A percentile compares a stretch with the other conserved stretches of the same genome.
Conservation (phyloP, 2,888 invertebrate genomes). For the Nemotelus pantherinus region DNA sequence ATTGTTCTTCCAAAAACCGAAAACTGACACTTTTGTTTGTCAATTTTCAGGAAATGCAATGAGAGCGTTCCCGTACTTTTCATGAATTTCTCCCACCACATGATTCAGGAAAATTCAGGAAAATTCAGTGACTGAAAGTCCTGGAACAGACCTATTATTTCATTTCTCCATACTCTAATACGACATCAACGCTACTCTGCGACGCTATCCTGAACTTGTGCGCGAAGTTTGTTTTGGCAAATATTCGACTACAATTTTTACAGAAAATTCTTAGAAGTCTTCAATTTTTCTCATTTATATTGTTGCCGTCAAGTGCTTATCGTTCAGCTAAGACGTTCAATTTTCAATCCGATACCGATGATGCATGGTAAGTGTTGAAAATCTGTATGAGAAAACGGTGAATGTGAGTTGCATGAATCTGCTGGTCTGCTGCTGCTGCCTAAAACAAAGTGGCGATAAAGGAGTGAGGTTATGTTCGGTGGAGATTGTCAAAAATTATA, state of each 20-base stretch:
- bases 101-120: too few relatives aligned
- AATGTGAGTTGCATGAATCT: constrained; percentile 39
- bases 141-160: too few relatives aligned
- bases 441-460: constrained; percentile 45
- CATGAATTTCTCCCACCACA: too few relatives aligned
- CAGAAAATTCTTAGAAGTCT: constrained; percentile 33
- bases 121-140: too few relatives aligned
- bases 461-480: constrained; percentile 44
- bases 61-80: too few relatives aligned
- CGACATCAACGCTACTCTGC: constrained; percentile 11
- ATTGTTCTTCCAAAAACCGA: too few relatives aligned
- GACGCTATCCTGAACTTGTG: constrained; percentile 32
- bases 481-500: constrained; percentile 45
- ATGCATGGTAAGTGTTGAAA: constrained; percentile 35
- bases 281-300: constrained; percentile 24
- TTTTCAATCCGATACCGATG: constrained; percentile 13
- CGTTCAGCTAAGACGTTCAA: constrained; percentile 1
- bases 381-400: constrained; percentile 8
- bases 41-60: too few relatives aligned
- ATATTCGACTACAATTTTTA: constrained; percentile 38
- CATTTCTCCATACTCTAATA: neutral
- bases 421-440: neutral
- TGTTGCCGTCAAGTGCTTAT: constrained; percentile 36
- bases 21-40: too few relatives aligned
- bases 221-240: constrained; percentile 44